phyloP scores from a whole-genome alignment of 92 coral and sea anemone genomes.

The Montipora capitata region DNA sequence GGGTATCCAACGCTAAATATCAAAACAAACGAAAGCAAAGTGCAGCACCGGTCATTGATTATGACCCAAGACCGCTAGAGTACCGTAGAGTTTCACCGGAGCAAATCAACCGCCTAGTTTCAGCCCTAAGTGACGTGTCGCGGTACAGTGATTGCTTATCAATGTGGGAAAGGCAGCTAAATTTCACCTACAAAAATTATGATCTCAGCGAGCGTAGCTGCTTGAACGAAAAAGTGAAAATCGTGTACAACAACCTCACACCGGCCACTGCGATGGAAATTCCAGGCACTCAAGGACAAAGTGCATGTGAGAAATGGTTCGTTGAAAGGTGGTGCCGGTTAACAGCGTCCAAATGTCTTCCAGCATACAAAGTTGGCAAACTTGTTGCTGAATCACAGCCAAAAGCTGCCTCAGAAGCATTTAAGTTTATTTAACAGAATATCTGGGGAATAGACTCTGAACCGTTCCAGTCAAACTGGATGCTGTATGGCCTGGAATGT shows the following conservation, averaged over 20 bases:
- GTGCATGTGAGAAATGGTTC: conserved; percentile 23
- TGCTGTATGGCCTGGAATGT: conserved; percentile 65
- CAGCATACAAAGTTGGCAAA: conserved; percentile 39
- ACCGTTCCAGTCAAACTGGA: conserved; percentile 49
- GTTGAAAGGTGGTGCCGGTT: conserved; percentile 27
- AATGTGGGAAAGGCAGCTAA: conserved; percentile 56
- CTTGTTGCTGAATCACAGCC: conserved; percentile 29
- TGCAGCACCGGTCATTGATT: conserved; percentile 15
- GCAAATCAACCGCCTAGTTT: conserved; percentile 5
- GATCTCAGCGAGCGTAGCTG: conserved; percentile 1
- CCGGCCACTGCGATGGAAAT: conserved; percentile 9
- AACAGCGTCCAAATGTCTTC: conserved; percentile 37
- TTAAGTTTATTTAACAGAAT: not conserved
- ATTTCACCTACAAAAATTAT: conserved; percentile 41
- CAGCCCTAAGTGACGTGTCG: not conserved
- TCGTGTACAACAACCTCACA: conserved; percentile 10
- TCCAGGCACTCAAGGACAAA: conserved; percentile 39
- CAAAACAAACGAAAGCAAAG: not conserved
- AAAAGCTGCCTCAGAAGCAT: conserved; percentile 31
- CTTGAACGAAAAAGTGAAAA: conserved; percentile 5
- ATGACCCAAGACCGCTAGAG: conserved; percentile 27
- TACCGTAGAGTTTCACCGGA: conserved; percentile 19
- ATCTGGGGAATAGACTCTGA: conserved; percentile 23
- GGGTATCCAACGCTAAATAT: not conserved
- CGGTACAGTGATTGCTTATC: conserved; percentile 1